Percentiles rank a stretch among this genome's conserved stretches.
Conservation (phyloP, 2,888 invertebrate species). For the Halictus ligatus region DNA sequence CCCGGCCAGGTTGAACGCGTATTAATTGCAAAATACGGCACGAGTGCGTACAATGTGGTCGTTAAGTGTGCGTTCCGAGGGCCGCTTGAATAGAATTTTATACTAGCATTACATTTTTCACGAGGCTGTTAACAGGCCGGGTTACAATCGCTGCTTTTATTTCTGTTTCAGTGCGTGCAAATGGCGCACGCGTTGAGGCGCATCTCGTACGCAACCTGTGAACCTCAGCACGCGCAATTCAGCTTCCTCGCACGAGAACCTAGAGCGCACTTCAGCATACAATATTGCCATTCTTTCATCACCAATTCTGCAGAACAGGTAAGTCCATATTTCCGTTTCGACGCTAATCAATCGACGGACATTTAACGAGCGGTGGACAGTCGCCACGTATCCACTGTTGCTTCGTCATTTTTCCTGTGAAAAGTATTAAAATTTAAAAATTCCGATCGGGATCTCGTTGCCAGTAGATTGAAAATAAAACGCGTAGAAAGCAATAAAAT, state of each 20-base stretch:
- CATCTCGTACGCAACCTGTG: constrained; percentile 94
- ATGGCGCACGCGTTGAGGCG: constrained; percentile 94
- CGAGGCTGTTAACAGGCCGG: background rate
- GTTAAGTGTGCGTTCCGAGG: no score
- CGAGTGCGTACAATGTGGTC: no score
- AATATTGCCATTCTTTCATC: constrained; percentile 93
- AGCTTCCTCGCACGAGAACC: constrained; percentile 92
- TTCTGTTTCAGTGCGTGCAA: constrained; percentile 89
- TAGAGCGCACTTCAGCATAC: constrained; percentile 88
- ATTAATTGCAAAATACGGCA: no score
- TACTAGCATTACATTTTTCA: no score
- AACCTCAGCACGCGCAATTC: constrained; percentile 91
- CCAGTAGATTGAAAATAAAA: background rate
- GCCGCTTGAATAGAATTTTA: no score
- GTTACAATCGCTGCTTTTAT: constrained; percentile 6
- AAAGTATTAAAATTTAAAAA: no score
- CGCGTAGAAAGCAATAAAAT: background rate
- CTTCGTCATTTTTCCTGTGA: no score
- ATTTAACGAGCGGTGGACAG: background rate
- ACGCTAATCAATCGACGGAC: no score
- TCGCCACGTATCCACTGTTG: no score
- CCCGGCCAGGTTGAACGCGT: no score
- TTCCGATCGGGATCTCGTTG: no score
- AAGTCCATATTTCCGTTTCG: constrained; percentile 69
- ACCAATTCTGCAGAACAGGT: constrained; percentile 92